Evolutionary conservation across 1,140 invertebrate genomes (phyloP), one percentile per base, ranked within the genome.

Genomic region (Drosophila nikananu): DNA sequence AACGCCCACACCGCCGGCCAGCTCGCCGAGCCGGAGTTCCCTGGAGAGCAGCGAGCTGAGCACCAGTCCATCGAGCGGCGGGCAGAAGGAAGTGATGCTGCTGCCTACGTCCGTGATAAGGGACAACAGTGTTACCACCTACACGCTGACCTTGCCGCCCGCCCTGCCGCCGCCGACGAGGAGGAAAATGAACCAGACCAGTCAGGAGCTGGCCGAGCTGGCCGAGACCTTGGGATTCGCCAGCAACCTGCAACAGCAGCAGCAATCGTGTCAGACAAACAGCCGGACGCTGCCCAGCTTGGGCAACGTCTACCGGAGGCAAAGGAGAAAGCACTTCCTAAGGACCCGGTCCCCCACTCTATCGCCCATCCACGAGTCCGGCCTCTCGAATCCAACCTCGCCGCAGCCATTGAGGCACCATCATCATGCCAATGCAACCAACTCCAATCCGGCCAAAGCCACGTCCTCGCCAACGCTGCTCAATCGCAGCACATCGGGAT

Each of bases 281-380:
- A 75, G 73, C 62, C 60, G 74, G 39, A 81, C 67, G 23, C 3
- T 90, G 70, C 84, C 84, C 12, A 77, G 64, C 4, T 35, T 90
- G 30, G 76, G 78, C 9, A 87, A 91, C 46, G 72, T 92, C n/a
- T 92, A 92, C 49, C 52, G 92, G 19, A 90, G 93, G 0, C 93
- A 91, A 19, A 83, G 93, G 21, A 77, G 94, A 6, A 94, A 94
- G 76, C 94, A 87, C 83, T 94, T 66, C 83, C 91, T 60, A 91
- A 94, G 80, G 81, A 95, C 78, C 66, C 95, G 91, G 91, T 95
- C 94, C n/a, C 95, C 93, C 66, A 94, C 94, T 37, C 91, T 96
- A 46, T 96, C 95, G 35, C 96, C 96, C 12, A 96, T 96, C 35
- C 94, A 95, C 42, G 96, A 96, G 80, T 96, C 95, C 17, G 96